These are phyloP conservation scores for Cephus sareptanus DNA, from an alignment of 2,888 invertebrate genomes.

Conservation along the genomic window DNA sequence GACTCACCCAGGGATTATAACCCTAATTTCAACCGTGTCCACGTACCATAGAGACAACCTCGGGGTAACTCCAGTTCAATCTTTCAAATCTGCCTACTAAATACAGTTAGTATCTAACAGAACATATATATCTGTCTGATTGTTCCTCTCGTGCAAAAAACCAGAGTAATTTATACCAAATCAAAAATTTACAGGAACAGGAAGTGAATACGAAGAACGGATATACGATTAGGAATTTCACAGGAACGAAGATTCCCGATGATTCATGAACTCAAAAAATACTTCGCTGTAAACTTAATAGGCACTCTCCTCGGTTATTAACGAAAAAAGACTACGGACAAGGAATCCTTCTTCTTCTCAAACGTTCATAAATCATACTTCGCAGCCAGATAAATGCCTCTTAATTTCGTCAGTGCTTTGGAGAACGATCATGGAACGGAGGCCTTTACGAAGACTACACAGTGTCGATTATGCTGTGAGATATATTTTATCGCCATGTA, in stretches of 20 bases:
- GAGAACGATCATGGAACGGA: slow-evolving; percentile 7
- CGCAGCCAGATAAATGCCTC: slow-evolving; percentile 23
- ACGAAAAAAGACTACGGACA: background rate
- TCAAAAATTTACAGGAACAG: background rate
- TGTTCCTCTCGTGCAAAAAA: background rate
- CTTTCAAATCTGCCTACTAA: background rate
- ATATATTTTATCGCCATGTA: background rate
- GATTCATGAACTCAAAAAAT: background rate
- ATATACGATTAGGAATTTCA: background rate
- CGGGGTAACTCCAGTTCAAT: background rate
- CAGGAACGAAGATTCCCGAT: background rate
- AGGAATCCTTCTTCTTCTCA: slow-evolving; percentile 14
- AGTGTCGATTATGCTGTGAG: background rate
- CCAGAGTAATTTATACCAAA: background rate
- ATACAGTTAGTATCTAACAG: background rate
- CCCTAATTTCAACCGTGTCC: slow-evolving; percentile 59
- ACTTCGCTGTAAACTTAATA: background rate
- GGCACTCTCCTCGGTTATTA: background rate
- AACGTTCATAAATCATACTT: slow-evolving; percentile 22
- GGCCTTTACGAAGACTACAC: background rate
- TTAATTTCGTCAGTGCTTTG: slow-evolving; percentile 21
- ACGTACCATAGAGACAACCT: background rate
- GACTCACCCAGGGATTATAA: slow-evolving; percentile 59
- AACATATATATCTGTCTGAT: background rate
- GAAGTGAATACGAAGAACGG: background rate